These are phyloP conservation scores for Arge pagana DNA, from an alignment of 2,888 invertebrate genomes.

Conservation along the genomic window DNA sequence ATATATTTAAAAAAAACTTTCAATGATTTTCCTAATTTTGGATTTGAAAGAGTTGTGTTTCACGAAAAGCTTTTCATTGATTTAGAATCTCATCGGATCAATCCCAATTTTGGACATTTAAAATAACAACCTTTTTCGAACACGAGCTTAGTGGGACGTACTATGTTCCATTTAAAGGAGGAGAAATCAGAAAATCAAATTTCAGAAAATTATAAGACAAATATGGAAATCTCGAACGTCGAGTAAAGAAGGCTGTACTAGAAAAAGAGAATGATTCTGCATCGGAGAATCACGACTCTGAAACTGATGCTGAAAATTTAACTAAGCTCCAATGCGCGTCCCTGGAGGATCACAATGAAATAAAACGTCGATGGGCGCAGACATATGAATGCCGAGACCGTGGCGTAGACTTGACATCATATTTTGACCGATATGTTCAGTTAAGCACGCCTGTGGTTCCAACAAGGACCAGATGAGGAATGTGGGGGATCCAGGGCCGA, in stretches of 20 bases:
- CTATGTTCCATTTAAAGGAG: slow-evolving; percentile 19
- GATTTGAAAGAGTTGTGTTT: not conserved
- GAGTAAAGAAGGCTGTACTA: not conserved
- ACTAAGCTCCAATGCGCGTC: slow-evolving; percentile 8
- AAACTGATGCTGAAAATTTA: not conserved
- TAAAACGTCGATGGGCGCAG: slow-evolving; percentile 18
- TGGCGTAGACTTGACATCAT: not conserved
- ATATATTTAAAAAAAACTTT: slow-evolving; percentile 1
- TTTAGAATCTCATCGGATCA: not conserved
- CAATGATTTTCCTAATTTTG: not conserved
- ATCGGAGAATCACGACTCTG: not conserved
- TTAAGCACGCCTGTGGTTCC: slow-evolving; percentile 9
- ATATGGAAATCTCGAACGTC: slow-evolving; percentile 20
- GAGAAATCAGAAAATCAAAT: slow-evolving; percentile 4
- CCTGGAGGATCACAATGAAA: slow-evolving; percentile 17
- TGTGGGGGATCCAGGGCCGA: no score
- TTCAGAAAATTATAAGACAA: slow-evolving; percentile 22
- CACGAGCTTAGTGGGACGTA: slow-evolving; percentile 20
- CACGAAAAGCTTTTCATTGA: no score
- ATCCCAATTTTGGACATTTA: slow-evolving; percentile 8
- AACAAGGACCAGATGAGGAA: slow-evolving; percentile 8
- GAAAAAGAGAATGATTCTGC: slow-evolving; percentile 3
- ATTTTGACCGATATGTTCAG: slow-evolving; percentile 11
- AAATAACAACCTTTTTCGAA: slow-evolving; percentile 15
- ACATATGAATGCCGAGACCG: not conserved